Percentiles rank a stretch among this genome's conserved stretches.
Evolutionary conservation across 2,888 invertebrate genomes (phyloP).

Genomic region (Callyntrura guangdongensis): DNA sequence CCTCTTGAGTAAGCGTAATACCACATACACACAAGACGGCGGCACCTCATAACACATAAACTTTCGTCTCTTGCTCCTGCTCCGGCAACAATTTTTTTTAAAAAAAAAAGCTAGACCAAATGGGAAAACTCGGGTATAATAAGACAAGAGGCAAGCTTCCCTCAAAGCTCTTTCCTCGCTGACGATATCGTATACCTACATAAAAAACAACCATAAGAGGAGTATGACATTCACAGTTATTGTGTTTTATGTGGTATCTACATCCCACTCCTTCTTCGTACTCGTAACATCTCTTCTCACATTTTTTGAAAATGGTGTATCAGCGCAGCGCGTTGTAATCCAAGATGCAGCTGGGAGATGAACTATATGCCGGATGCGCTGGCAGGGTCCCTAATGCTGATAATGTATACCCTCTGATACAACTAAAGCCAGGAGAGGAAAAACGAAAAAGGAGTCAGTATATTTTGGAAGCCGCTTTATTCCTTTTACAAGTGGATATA

Average conservation of each 20-base stretch:
- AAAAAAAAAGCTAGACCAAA: background rate
- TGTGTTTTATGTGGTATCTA: background rate
- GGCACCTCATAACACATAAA: conserved; percentile 32
- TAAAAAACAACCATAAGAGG: background rate
- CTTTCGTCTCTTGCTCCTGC: background rate
- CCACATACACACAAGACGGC: background rate
- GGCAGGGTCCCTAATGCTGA: background rate
- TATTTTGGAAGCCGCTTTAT: too few species aligned
- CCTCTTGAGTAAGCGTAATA: conserved; percentile 1
- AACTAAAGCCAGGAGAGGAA: background rate
- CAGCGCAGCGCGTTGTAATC: too few species aligned
- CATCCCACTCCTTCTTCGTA: conserved; percentile 1
- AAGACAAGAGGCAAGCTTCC: background rate
- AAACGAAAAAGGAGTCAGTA: too few species aligned
- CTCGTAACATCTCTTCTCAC: background rate
- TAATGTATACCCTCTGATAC: background rate
- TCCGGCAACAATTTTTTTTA: background rate
- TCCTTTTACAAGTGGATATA: too few species aligned
- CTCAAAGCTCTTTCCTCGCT: background rate
- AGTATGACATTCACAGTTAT: background rate
- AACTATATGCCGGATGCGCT: too few species aligned
- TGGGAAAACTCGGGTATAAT: conserved; percentile 4
- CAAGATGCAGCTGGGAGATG: background rate
- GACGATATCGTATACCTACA: background rate
- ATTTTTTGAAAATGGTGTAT: conserved; percentile 2